Evolutionary conservation across 2,113 vertebrate genomes (phyloP).

Genomic region (Gasterosteus nipponicus): DNA sequence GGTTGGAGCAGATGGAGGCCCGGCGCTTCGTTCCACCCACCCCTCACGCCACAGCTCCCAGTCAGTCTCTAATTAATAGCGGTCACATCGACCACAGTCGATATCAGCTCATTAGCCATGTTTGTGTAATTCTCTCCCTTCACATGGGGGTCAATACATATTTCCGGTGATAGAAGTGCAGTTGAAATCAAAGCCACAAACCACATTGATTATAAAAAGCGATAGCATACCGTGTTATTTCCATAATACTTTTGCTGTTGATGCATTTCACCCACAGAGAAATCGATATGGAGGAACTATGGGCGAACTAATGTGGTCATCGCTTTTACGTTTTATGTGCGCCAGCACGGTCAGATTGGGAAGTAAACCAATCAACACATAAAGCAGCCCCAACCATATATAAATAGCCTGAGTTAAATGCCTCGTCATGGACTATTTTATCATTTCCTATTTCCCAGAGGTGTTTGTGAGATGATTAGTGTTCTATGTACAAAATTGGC

Average conservation of each 20-base stretch:
- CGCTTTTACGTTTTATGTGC: constrained; percentile 38
- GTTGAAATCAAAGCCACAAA: constrained; percentile 63
- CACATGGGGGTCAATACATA: constrained; percentile 57
- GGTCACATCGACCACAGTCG: constrained; percentile 76
- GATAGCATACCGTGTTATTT: constrained; percentile 48
- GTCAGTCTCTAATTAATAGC: constrained; percentile 78
- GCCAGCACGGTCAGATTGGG: constrained; percentile 41
- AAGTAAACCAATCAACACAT: constrained; percentile 44
- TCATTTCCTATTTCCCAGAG: background rate
- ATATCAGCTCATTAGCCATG: constrained; percentile 78
- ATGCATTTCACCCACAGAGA: constrained; percentile 59
- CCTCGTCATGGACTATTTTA: background rate
- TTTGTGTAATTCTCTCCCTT: constrained; percentile 64
- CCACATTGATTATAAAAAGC: constrained; percentile 56
- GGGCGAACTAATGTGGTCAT: constrained; percentile 42
- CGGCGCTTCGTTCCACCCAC: constrained; percentile 59
- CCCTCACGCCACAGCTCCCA: constrained; percentile 60
- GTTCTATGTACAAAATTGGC: background rate
- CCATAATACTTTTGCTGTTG: constrained; percentile 64
- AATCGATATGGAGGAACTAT: constrained; percentile 56
- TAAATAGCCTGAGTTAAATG: background rate
- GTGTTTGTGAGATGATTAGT: constrained; percentile 5
- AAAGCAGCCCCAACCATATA: constrained; percentile 23
- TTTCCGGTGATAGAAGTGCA: constrained; percentile 61
- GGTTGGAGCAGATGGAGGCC: constrained; percentile 41